A percentile compares a stretch with the other conserved stretches of the same genome.
phyloP scores from a whole-genome alignment of 2,113 vertebrate genomes.

The Cinclus cinclus region DNA sequence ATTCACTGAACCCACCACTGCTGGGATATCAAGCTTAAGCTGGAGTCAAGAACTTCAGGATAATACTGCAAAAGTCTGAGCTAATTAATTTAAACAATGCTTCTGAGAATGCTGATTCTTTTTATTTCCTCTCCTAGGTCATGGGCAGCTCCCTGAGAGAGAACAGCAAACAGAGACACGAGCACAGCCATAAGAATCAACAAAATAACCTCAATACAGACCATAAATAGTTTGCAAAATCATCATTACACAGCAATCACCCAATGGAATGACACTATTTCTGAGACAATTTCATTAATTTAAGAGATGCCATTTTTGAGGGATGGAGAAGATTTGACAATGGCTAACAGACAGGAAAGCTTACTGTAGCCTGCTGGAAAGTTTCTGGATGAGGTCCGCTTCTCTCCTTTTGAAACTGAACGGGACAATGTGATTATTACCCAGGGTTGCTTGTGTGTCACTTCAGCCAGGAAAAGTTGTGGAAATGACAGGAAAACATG shows the following conservation, averaged over 20 bases:
- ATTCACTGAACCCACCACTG: accelerated
- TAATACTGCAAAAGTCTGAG: background rate
- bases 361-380: constrained; percentile 60
- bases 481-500: constrained; percentile 61
- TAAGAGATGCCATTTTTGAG: constrained; percentile 24
- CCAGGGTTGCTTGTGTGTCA: constrained; percentile 47
- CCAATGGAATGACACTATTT: constrained; percentile 4
- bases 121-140: background rate
- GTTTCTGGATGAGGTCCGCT: constrained; percentile 57
- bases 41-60: background rate
- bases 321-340: constrained; percentile 37
- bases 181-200: background rate
- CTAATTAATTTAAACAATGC: background rate
- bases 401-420: constrained; percentile 66
- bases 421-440: constrained; percentile 53
- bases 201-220: background rate
- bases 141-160: background rate
- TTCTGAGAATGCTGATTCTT: background rate
- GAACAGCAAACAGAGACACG: background rate
- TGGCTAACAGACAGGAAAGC: constrained; percentile 56
- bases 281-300: background rate
- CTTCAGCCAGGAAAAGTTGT: constrained; percentile 56
- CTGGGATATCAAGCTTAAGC: background rate
- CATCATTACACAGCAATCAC: background rate
- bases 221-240: background rate